Percentiles rank a stretch among this genome's conserved stretches.
phyloP scores from a whole-genome alignment of 1,140 invertebrate species.

The Lepidostoma basale region DNA sequence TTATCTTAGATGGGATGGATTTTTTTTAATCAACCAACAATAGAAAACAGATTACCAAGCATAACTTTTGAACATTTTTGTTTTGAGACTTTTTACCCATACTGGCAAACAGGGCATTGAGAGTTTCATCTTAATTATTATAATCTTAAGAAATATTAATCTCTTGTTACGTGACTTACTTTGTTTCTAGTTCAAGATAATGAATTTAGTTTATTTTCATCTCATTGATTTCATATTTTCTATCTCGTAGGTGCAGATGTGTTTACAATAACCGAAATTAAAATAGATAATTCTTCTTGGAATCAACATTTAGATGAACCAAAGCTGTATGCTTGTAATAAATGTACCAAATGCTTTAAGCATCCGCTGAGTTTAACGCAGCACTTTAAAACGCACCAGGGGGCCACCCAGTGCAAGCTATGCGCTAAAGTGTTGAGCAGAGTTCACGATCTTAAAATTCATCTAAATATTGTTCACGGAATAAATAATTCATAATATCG shows the following conservation, averaged over 20 bases:
- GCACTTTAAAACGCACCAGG: conserved; percentile 24
- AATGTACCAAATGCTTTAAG: conserved; percentile 27
- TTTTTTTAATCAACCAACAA: background rate
- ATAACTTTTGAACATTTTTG: no score
- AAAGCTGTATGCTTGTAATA: conserved; percentile 14
- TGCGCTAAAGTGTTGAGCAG: conserved; percentile 25
- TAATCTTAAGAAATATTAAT: no score
- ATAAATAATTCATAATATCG: conserved; percentile 26
- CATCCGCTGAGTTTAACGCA: conserved; percentile 28
- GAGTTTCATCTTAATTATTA: no score
- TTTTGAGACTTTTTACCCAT: no score
- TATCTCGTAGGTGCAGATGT: conserved; percentile 24
- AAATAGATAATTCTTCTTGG: conserved; percentile 14
- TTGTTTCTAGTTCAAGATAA: no score
- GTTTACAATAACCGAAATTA: background rate
- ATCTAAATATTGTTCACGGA: conserved; percentile 29
- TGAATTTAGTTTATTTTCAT: no score
- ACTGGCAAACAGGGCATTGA: no score
- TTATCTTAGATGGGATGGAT: background rate
- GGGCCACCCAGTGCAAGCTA: conserved; percentile 13
- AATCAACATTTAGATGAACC: conserved; percentile 14
- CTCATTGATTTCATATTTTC: background rate
- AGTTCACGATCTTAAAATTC: conserved; percentile 28
- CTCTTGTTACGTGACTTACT: no score
- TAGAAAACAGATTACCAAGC: background rate